phyloP scores from a whole-genome alignment of 2,113 vertebrate species.

The Morone saxatilis region DNA sequence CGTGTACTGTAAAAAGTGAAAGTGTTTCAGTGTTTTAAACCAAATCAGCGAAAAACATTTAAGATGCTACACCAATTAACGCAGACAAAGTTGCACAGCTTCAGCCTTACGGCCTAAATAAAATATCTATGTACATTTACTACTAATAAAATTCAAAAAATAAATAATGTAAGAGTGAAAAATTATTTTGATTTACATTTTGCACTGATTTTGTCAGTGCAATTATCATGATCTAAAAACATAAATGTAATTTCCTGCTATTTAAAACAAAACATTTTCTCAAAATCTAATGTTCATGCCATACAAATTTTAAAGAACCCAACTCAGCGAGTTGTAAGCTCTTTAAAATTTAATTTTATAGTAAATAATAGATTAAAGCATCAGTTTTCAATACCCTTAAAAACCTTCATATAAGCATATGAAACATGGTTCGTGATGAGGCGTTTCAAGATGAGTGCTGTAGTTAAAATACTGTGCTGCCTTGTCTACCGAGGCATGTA shows the following conservation, averaged over 20 bases:
- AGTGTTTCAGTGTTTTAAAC: neutral
- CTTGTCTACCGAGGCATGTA: slow-evolving; percentile 2
- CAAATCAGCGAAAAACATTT: slow-evolving; percentile 1
- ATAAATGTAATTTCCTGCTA: neutral
- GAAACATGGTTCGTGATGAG: neutral
- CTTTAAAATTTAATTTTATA: slow-evolving; percentile 31
- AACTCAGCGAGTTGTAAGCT: slow-evolving; percentile 9
- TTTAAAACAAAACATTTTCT: neutral
- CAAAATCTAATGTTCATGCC: slow-evolving; percentile 14
- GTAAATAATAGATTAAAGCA: slow-evolving; percentile 57
- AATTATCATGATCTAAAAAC: neutral
- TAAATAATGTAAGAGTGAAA: neutral
- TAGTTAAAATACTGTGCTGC: neutral
- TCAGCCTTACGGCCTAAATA: neutral
- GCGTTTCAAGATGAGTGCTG: slow-evolving; percentile 18
- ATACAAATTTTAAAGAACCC: neutral
- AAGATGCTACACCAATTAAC: neutral
- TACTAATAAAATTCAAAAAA: neutral
- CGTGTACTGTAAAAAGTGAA: neutral
- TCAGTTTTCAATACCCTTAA: slow-evolving; percentile 16
- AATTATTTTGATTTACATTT: neutral
- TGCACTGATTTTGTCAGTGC: neutral
- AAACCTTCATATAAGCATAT: neutral
- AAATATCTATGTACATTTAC: neutral
- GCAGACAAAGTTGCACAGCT: neutral